Percentiles rank a stretch among this genome's conserved stretches.
These are phyloP conservation scores for Acipenser ruthenus DNA, from an alignment of 2,797 vertebrate genomes.

Conservation along the genomic window DNA sequence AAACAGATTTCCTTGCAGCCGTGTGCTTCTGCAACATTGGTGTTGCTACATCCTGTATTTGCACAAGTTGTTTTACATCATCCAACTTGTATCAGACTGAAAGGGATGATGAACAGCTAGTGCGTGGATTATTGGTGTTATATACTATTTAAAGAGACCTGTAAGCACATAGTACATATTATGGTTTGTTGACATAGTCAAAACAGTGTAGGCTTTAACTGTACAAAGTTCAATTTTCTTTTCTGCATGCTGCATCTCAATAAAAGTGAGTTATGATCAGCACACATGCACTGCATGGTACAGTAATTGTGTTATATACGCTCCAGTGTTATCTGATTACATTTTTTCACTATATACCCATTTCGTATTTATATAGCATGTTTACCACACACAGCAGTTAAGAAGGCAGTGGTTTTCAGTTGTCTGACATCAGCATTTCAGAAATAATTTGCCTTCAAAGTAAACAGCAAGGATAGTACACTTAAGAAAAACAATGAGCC, in stretches of 20 bases:
- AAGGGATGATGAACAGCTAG: slow-evolving; percentile 15
- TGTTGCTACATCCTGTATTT: slow-evolving; percentile 9
- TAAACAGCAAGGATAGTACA: no score
- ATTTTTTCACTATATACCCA: no score
- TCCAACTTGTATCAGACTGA: slow-evolving; percentile 21
- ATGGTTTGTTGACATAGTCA: slow-evolving; percentile 21
- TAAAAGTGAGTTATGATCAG: no score
- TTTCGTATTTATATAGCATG: no score
- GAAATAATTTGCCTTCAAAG: no score
- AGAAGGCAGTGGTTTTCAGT: no score
- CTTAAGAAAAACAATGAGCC: no score
- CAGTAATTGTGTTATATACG: no score
- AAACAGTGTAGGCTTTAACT: slow-evolving; percentile 2
- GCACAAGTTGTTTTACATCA: slow-evolving; percentile 13
- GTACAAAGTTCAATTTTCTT: slow-evolving; percentile 41
- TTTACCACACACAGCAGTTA: no score
- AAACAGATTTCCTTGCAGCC: not conserved
- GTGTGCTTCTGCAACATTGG: not conserved
- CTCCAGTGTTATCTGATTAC: no score
- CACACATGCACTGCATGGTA: no score
- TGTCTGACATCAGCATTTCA: no score
- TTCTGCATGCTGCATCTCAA: slow-evolving; percentile 23
- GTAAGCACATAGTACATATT: slow-evolving; percentile 10
- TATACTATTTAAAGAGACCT: slow-evolving; percentile 29
- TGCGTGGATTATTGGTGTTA: not conserved